Evolutionary conservation across 2,888 invertebrate genomes (phyloP).

Genomic region (Pantelozetes paolii): DNA sequence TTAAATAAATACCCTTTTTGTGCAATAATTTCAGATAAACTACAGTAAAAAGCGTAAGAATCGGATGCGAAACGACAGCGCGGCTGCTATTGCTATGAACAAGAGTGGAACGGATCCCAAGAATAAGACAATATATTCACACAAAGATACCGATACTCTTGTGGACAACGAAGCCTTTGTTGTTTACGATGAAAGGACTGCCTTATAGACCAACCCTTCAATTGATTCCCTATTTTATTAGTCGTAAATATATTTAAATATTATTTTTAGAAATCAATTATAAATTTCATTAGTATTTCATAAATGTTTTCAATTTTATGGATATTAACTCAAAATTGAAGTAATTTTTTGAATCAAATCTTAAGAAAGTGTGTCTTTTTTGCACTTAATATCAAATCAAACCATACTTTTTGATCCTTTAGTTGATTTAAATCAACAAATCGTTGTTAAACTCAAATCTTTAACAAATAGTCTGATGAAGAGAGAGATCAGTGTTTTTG

Average conservation of each 20-base stretch:
- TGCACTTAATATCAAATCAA: no score
- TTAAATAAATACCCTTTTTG: no score
- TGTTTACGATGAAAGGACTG: conserved; percentile 74
- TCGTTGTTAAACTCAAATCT: no score
- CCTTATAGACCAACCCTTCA: conserved; percentile 56
- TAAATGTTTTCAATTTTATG: no score
- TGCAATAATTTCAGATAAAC: conserved; percentile 60
- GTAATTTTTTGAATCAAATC: no score
- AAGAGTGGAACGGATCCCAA: conserved; percentile 58
- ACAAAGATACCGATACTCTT: conserved; percentile 61
- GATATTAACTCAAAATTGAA: no score
- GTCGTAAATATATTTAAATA: conserved; percentile 13
- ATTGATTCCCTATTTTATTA: conserved; percentile 19
- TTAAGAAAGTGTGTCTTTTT: no score
- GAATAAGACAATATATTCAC: conserved; percentile 42
- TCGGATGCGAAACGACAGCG: conserved; percentile 74
- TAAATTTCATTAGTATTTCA: not conserved
- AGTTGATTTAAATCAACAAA: no score
- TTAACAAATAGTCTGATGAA: no score
- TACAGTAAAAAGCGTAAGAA: conserved; percentile 73
- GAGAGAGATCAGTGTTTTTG: no score
- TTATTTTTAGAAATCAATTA: not conserved
- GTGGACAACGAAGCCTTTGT: conserved; percentile 66
- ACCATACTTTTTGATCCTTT: no score
- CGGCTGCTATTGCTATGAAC: conserved; percentile 70